Evolutionary conservation across 30 jellyfish, hydroid and myxozoan species (phyloP).

Genomic region (Pseudorhiza aurosa): DNA sequence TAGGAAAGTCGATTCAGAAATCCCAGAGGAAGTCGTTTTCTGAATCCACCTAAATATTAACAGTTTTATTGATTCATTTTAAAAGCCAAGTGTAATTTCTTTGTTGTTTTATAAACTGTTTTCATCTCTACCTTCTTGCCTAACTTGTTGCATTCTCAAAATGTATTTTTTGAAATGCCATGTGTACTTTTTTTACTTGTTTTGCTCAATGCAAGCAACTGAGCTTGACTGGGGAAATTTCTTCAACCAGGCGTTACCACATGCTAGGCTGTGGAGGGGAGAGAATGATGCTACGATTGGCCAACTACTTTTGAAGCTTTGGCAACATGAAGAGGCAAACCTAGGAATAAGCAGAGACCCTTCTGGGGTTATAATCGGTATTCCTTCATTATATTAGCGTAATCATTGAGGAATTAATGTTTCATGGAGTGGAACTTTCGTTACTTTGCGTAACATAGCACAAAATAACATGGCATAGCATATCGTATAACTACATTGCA

Average conservation of each 20-base stretch:
- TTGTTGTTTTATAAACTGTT: too few species aligned
- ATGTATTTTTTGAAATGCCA: neutral
- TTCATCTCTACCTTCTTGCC: too few species aligned
- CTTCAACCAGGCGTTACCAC: constrained; percentile 88
- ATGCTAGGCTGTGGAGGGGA: constrained; percentile 85
- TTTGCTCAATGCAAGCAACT: too few species aligned
- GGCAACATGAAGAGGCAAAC: constrained; percentile 79
- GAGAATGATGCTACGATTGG: constrained; percentile 66
- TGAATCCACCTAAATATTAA: too few species aligned
- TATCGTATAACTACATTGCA: too few species aligned
- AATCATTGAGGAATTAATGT: neutral
- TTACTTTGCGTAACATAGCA: neutral
- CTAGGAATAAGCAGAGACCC: constrained; percentile 72
- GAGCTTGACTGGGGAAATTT: too few species aligned
- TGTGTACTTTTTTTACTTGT: neutral
- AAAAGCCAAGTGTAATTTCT: too few species aligned
- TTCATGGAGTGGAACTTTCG: neutral
- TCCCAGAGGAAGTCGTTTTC: too few species aligned
- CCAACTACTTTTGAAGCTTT: constrained; percentile 67
- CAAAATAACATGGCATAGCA: too few species aligned
- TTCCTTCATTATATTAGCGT: neutral
- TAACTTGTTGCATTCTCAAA: too few species aligned
- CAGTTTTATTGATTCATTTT: too few species aligned
- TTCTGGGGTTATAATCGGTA: constrained; percentile 73
- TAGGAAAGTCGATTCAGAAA: too few species aligned